A percentile compares a stretch with the other conserved stretches of the same genome.
Evolutionary conservation across 2,797 vertebrate genomes (phyloP).

Genomic region (Bradypus variegatus): DNA sequence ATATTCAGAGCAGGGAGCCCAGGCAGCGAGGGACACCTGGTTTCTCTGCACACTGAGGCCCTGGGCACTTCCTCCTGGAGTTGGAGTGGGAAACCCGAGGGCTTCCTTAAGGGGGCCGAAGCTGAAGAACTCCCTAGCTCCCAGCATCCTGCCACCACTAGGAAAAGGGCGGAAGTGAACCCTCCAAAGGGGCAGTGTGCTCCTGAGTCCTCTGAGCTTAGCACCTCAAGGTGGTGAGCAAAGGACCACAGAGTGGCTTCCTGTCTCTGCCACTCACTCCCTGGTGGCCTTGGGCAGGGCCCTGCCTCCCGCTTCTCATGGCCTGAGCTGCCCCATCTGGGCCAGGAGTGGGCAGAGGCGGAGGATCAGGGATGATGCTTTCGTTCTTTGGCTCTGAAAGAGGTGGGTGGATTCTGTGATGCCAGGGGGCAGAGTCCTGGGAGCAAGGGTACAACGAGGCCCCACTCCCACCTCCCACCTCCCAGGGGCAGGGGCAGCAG

Average conservation of each 20-base stretch:
- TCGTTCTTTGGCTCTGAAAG: background rate
- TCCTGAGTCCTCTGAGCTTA: background rate
- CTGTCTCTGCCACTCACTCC: background rate
- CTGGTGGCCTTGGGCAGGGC: background rate
- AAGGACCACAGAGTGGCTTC: background rate
- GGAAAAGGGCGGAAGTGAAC: background rate
- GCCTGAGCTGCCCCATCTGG: background rate
- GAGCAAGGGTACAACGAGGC: background rate
- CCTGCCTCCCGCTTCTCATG: background rate
- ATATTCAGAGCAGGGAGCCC: background rate
- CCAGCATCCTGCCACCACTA: background rate
- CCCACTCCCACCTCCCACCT: too few species aligned
- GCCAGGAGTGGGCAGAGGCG: background rate
- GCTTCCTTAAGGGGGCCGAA: too few species aligned
- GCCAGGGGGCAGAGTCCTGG: background rate
- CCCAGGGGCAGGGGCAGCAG: background rate
- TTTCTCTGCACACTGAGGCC: fast-evolving
- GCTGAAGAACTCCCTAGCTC: background rate
- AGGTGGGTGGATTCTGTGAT: background rate
- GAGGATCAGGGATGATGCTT: fast-evolving
- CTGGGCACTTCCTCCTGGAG: background rate
- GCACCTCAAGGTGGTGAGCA: background rate
- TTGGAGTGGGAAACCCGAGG: background rate
- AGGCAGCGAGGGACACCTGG: fast-evolving
- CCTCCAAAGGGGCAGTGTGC: background rate